Evolutionary conservation across 2,113 vertebrate genomes (phyloP).

Genomic region (Podilymbus podiceps): DNA sequence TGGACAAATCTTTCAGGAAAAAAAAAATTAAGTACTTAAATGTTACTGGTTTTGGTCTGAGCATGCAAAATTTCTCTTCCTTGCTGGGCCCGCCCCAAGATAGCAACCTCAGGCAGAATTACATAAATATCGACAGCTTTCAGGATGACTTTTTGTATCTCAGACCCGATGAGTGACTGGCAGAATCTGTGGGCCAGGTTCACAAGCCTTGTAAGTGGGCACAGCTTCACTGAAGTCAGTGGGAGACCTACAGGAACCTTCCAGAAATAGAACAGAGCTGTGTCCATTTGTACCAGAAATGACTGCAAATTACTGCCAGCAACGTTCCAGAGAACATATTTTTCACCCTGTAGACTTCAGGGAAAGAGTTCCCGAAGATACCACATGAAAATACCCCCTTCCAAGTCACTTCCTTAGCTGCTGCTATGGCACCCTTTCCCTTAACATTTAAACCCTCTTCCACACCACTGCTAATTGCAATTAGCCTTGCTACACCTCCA

Average conservation of each 20-base stretch:
- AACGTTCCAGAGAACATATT: neutral
- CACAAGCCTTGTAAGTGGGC: neutral
- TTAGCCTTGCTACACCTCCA: neutral
- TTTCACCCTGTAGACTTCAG: slow-evolving; percentile 6
- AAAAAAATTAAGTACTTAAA: slow-evolving; percentile 40
- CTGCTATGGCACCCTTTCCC: neutral
- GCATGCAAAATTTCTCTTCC: slow-evolving; percentile 51
- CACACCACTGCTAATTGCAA: neutral
- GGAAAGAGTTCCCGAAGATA: neutral
- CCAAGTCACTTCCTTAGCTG: neutral
- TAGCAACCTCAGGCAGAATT: neutral
- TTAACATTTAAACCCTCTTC: neutral
- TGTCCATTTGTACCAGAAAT: slow-evolving; percentile 40
- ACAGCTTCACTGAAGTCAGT: slow-evolving; percentile 8
- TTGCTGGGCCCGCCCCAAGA: neutral
- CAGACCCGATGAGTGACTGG: neutral
- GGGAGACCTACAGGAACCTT: slow-evolving; percentile 2
- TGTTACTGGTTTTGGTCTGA: slow-evolving; percentile 37
- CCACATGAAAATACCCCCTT: neutral
- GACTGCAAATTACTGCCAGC: slow-evolving; percentile 13
- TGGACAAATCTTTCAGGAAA: slow-evolving; percentile 51
- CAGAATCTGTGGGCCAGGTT: neutral
- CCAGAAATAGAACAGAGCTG: slow-evolving; percentile 26
- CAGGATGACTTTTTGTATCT: slow-evolving; percentile 10
- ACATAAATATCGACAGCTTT: neutral